Base-by-base conservation (phyloP, 1,140 invertebrate genomes). In the Pseudomyrmex concolor region DNA sequence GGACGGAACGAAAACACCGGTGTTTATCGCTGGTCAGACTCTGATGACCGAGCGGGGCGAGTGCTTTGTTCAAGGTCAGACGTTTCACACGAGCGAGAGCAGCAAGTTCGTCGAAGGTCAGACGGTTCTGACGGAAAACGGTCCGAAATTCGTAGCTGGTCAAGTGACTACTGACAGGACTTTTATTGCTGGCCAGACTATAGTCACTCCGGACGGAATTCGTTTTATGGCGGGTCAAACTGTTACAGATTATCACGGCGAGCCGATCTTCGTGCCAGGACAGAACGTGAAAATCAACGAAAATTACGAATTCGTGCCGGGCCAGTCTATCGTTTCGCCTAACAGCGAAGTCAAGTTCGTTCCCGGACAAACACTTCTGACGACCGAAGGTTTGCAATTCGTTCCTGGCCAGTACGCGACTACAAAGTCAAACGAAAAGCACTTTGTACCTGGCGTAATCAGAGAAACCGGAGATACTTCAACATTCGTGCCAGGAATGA, bases 171-270 rank as follows among this genome's bases (percentile, higher is more conserved):
- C 91, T 19, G 92, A 95, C 71, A 95, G 95, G 71, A 93, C 92
- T 50, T 96, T 96, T 91, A 91, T 96, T 55, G 95, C 96, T 12
- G 97, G 97, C 2, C 96, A 97, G 94, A 95, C 95, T n/a, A 93
- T 97, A n/a, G 89, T 95, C 51, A 95, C 95, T 2, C 91, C 95
- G 7, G 95, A 96, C 25, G 95, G 94, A 25, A 86, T 92, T 0
- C 93, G 94, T 85, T 96, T 96, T 87, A 92, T 96, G 85, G 95
- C 95, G 0, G 96, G 96, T 10, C 95, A 96, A 84, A 95, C 95
- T 0, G 91, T 95, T 1, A 95, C 94, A 2, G 94, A 95, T 66
- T 91, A 95, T 51, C 90, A 93, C 74, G 94, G 95, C 7, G 93
- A 95, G 66, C 92, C 94, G 13, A 91, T 94, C 45, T 96, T 96